Evolutionary conservation across 2,888 invertebrate species (phyloP), one percentile per base, ranked within the genome.

Genomic region (Bimastos eiseni): DNA sequence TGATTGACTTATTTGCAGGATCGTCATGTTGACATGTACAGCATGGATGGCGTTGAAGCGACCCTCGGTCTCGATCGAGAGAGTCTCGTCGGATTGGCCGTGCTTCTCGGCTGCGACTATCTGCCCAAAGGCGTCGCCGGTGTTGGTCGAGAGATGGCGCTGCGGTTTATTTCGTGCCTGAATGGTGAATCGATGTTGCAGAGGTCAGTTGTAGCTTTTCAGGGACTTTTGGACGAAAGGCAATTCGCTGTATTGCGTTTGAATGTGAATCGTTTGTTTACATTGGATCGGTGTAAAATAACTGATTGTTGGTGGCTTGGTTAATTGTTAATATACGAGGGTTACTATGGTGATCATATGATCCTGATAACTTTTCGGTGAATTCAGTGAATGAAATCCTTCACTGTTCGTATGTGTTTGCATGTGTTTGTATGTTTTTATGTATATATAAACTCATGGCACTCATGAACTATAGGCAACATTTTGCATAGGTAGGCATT

Each of bases 31-130:
- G 95, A 94, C 90, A 93, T 93, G 91, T 98, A 98, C 94, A 96
- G 96, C 90, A 97, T 97, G 93, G 95, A 95, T 13, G 96, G 96
- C 92, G 96, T 97, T 93, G 96, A 96, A 92, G 92, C 95, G 19
- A 95, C 95, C 91, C 96, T 97, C 96, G 96, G 97, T 92, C 96
- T 98, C 92, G 97, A 97, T 0, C 96, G 97, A 92, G 96, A 97
- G 92, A 97, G 97, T 95, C 96, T 98, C 95, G 96, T 98, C 91
- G 97, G 97, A 0, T 95, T 98, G 93, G 98, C 98, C 15, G 94
- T 98, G 49, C 95, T 98, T 1, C 97, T 97, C 93, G 98, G 98
- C 0, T 98, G 98, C 94, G 98, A 98, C 95, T 98, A 98, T 94
- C 96, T 96, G 88, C 96, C 96, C 15, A 93, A 94, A 90, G 97